These are phyloP conservation scores for Sebastolobus alascanus DNA, from an alignment of 2,797 vertebrate species.

Conservation along the genomic window DNA sequence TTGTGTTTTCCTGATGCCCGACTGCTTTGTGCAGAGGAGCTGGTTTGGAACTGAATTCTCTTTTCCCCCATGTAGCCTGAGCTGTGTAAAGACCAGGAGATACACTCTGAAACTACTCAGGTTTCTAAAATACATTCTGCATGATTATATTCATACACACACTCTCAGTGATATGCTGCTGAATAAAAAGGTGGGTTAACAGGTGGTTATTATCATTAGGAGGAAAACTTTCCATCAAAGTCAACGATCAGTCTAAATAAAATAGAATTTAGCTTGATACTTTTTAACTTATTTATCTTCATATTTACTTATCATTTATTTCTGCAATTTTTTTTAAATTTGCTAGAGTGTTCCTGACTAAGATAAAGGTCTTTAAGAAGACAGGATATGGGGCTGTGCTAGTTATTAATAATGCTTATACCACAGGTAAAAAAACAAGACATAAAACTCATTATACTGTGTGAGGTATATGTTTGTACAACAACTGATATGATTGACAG, in stretches of 20 bases:
- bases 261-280: neutral
- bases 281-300: neutral
- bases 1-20: constrained; percentile 73
- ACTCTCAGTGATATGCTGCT: constrained; percentile 18
- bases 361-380: too few relatives aligned
- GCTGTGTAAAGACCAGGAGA: constrained; percentile 53
- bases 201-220: neutral
- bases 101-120: constrained; percentile 54
- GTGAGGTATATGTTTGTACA: neutral
- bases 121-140: constrained; percentile 63
- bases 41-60: constrained; percentile 74
- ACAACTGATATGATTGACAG: neutral
- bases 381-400: too few relatives aligned
- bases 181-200: constrained; percentile 9
- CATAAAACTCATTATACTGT: neutral
- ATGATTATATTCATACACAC: constrained; percentile 38
- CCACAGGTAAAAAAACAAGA: too few relatives aligned
- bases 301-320: neutral
- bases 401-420: too few relatives aligned
- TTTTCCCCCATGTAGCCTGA: constrained; percentile 49
- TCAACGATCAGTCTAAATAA: neutral
- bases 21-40: constrained; percentile 71
- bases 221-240: neutral
- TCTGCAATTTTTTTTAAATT: neutral
- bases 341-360: neutral